These are phyloP conservation scores for Pipistrellus nathusii DNA, from an alignment of 2,797 vertebrate genomes.

Conservation along the genomic window DNA sequence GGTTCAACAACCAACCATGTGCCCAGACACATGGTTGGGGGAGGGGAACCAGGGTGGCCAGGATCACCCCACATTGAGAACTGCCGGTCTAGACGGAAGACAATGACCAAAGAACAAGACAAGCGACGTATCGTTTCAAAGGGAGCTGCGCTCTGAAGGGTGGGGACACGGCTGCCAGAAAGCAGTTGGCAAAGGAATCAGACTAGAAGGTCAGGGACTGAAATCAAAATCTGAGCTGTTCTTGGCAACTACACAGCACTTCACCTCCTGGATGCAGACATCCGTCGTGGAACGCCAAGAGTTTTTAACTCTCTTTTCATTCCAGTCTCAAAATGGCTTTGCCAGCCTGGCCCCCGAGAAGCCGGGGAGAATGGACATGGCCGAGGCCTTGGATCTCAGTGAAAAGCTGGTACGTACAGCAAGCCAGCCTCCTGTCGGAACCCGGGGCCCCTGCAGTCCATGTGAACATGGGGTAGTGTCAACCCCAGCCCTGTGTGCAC, in stretches of 20 bases:
- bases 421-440: fast-evolving
- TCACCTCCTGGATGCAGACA: neutral
- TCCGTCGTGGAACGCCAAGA: neutral
- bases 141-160: neutral
- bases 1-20: neutral
- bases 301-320: neutral
- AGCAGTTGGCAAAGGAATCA: neutral
- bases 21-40: neutral
- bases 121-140: neutral
- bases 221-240: neutral
- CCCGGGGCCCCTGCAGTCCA: neutral
- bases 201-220: neutral
- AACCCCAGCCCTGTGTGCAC: fast-evolving
- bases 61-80: neutral
- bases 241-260: fast-evolving
- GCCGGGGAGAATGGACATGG: slow-evolving; percentile 67
- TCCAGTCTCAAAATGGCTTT: slow-evolving; percentile 78
- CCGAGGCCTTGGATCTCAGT: slow-evolving; percentile 84
- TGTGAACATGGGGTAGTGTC: fast-evolving
- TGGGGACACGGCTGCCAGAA: neutral
- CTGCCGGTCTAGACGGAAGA: neutral
- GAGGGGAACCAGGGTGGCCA: too few species aligned
- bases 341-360: slow-evolving; percentile 58
- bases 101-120: neutral
- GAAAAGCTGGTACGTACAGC: slow-evolving; percentile 87